Percentiles rank a stretch among this genome's conserved stretches.
Evolutionary conservation across 2,113 vertebrate species (phyloP).

Genomic region (Cheirogaleus medius): DNA sequence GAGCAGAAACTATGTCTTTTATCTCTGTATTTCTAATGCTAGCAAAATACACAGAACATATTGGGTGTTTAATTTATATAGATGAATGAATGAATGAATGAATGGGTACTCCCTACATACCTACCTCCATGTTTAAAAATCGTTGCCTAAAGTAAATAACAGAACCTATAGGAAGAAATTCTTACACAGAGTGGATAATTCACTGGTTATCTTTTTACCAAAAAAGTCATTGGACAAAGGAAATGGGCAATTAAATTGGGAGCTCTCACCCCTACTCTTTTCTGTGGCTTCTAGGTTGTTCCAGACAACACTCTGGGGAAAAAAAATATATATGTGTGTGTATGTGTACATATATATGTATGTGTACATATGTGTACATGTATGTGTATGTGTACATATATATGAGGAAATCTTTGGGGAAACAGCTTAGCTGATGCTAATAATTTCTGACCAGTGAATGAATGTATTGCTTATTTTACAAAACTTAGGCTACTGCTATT

Average conservation of each 20-base stretch:
- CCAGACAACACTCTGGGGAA: background rate
- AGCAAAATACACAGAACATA: background rate
- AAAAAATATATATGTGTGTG: no score
- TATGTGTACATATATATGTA: no score
- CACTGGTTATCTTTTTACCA: background rate
- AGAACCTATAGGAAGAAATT: slow-evolving; percentile 41
- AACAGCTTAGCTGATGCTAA: background rate
- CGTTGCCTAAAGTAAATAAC: background rate
- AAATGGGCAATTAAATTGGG: slow-evolving; percentile 28
- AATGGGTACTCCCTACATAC: background rate
- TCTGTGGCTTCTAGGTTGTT: background rate
- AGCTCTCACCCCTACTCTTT: background rate
- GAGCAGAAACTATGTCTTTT: background rate
- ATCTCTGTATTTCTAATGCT: background rate
- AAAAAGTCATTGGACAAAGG: background rate
- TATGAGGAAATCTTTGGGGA: background rate
- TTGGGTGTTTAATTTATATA: background rate
- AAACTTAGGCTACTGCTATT: background rate
- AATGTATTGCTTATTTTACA: slow-evolving; percentile 18
- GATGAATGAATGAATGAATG: background rate
- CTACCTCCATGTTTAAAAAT: slow-evolving; percentile 32
- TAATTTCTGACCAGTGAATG: slow-evolving; percentile 18
- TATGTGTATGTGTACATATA: background rate
- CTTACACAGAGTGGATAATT: background rate
- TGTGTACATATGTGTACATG: no score